Evolutionary conservation across 1,140 invertebrate species (phyloP), one percentile per base, ranked within the genome.

Genomic region (Megathymus violae): DNA sequence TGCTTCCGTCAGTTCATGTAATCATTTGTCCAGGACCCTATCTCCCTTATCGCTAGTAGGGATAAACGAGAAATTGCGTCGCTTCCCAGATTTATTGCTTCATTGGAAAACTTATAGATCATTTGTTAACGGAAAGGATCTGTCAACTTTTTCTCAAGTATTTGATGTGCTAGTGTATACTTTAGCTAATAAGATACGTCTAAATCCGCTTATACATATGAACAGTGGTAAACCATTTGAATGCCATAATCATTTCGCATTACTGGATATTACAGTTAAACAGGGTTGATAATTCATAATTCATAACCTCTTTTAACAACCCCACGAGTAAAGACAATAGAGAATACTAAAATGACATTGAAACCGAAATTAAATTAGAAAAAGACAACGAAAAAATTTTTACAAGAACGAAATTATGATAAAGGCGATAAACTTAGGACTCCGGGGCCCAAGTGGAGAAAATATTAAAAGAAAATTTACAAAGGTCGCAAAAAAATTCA

Each of bases 391-490:
- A 31, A 31, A 31, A 31, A 7, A 7, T 4, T 31, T 31, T 31
- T 7, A 31, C 3, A 52, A 52, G 13, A 15, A 52, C 17, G 0
- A 19, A 19, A 41, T 54, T 17, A 38, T 13, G 7, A 54, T 19
- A 41, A 41, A 41, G 40, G 38, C 51, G 0, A 54, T 54, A 54
- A 54, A 43, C 40, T 52, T 22, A 40, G 16, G 34, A 3, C 17
- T 6, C 11, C 36, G n/a, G 19, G 22, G 34, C 34, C 34, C 9
- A 19, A 41, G 25, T 27, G 7, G 22, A 36, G 22, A 43, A 56
- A 43, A 56, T 44, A 56, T 56, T 56, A 43, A 56, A 56, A 56
- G 25, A n/a, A 34, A 11, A 58, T 58, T 46, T 25, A 46, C 9
- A 25, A 25, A 34, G 25, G 27, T 16, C 52, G 52, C 52, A 13